Evolutionary conservation across 2,797 vertebrate genomes (phyloP).

Genomic region (Artibeus jamaicensis): DNA sequence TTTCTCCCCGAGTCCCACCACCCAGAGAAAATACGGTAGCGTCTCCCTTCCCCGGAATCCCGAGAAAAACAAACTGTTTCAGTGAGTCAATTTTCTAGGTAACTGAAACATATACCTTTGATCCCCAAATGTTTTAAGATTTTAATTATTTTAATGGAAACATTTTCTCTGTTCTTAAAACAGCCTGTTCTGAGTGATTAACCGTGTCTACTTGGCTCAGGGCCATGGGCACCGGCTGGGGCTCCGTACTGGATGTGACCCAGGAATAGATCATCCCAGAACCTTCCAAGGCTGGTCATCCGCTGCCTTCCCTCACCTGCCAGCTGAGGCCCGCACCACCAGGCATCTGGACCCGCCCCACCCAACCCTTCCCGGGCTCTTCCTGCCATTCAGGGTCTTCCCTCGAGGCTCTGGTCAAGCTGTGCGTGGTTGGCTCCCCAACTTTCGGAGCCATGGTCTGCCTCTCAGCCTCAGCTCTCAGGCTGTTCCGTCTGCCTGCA

Average conservation of each 20-base stretch:
- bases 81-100: constrained; percentile 36
- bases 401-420: neutral
- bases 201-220: constrained; percentile 50
- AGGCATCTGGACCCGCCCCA: accelerated
- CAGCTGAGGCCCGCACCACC: neutral
- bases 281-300: neutral
- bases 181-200: constrained; percentile 56
- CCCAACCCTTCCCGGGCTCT: neutral
- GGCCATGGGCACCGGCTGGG: neutral
- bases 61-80: constrained; percentile 52
- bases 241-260: neutral
- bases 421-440: neutral
- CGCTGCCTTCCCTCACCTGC: neutral
- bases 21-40: constrained; percentile 18
- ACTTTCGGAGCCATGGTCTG: accelerated
- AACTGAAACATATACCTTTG: constrained; percentile 61
- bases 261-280: neutral
- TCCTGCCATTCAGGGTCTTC: neutral
- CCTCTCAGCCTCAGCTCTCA: neutral
- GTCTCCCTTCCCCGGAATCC: neutral
- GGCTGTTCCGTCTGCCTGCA: neutral
- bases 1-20: accelerated
- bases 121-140: constrained; percentile 62
- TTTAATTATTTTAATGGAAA: constrained; percentile 77
- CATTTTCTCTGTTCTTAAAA: constrained; percentile 64